Conservation (phyloP, 64 coral and sea anemone genomes). For the Cladopsammia gracilis region DNA sequence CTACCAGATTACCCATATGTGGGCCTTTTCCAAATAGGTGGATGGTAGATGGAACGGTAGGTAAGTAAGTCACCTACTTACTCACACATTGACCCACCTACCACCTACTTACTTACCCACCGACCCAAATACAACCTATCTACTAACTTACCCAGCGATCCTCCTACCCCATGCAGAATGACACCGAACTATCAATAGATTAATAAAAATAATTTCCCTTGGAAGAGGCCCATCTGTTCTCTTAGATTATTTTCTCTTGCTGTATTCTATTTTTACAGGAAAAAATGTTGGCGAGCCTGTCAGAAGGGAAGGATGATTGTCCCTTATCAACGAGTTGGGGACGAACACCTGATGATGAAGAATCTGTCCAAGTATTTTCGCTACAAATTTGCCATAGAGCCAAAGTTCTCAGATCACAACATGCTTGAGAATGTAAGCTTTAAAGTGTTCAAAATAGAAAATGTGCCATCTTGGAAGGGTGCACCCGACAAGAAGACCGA, state of each 20-base stretch:
- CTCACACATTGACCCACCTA: too few relatives aligned
- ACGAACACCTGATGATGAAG: not conserved
- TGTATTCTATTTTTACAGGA: not conserved
- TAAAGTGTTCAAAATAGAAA: not conserved
- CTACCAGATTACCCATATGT: too few relatives aligned
- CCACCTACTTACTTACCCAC: too few relatives aligned
- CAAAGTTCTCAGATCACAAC: not conserved
- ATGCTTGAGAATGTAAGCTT: not conserved
- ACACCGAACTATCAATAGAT: too few relatives aligned
- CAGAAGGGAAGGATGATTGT: not conserved
- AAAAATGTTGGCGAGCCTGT: slow-evolving; percentile 1
- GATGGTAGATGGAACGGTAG: too few relatives aligned
- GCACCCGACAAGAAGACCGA: not conserved
- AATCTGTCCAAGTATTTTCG: slow-evolving; percentile 30
- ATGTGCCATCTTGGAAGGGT: not conserved
- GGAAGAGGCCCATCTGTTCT: not conserved
- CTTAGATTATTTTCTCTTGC: too few relatives aligned
- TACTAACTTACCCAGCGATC: too few relatives aligned
- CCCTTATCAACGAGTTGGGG: not conserved
- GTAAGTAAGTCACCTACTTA: too few relatives aligned
- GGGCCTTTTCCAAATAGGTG: too few relatives aligned
- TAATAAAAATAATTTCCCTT: too few relatives aligned
- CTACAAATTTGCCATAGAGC: not conserved
- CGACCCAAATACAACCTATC: too few relatives aligned
- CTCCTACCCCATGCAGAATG: too few relatives aligned